Conservation (phyloP, 2,113 vertebrate genomes). For the Ptilorrhoa leucosticta region DNA sequence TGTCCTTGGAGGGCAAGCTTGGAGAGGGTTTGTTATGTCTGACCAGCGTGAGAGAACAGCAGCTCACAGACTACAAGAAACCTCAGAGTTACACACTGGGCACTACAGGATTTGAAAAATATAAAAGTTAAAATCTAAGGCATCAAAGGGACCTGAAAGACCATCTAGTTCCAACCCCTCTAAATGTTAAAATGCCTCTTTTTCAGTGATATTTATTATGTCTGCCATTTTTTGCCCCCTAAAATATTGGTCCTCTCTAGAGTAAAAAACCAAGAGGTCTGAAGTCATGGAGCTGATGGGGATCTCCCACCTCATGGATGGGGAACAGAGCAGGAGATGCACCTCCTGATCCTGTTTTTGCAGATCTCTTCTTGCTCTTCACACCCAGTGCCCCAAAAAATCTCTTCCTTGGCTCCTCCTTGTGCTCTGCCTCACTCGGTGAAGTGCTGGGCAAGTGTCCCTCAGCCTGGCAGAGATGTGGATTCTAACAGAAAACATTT, state of each 20-base stretch:
- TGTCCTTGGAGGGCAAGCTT: too few species aligned
- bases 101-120: too few species aligned
- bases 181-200: background rate
- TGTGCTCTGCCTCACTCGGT: background rate
- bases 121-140: too few species aligned
- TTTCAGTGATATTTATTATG: background rate
- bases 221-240: background rate
- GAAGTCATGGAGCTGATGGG: background rate
- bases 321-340: background rate
- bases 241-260: background rate
- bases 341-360: rapidly evolving
- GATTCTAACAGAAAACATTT: background rate
- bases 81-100: too few species aligned
- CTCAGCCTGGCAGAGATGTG: background rate
- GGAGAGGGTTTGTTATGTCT: too few species aligned
- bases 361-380: background rate
- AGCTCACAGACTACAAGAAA: too few species aligned
- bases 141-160: background rate
- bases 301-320: rapidly evolving
- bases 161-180: background rate
- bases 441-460: background rate
- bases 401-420: background rate
- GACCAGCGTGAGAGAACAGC: too few species aligned
- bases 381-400: background rate
- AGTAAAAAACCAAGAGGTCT: background rate